A percentile compares a stretch with the other conserved stretches of the same genome.
phyloP scores from a whole-genome alignment of 1,140 invertebrate species.

The Drosophila pseudoobscura region DNA sequence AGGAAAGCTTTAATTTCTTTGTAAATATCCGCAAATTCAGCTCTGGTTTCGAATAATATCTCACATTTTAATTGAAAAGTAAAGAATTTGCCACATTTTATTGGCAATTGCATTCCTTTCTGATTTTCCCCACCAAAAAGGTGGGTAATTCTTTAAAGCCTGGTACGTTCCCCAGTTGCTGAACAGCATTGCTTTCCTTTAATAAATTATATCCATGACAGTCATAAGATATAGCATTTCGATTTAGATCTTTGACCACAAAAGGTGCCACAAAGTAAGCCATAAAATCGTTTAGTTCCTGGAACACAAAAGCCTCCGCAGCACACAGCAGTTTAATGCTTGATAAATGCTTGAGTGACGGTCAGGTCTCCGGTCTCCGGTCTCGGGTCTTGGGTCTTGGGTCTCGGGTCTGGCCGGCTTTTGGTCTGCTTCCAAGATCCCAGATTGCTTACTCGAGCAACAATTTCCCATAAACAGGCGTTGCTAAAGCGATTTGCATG shows the following conservation, averaged over 20 bases:
- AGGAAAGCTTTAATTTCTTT: too few species aligned
- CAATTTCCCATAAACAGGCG: constrained; percentile 73
- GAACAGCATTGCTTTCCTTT: too few species aligned
- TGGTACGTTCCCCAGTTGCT: too few species aligned
- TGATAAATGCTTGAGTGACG: constrained; percentile 42
- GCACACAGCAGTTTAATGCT: constrained; percentile 9
- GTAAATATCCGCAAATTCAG: too few species aligned
- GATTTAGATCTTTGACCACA: not conserved
- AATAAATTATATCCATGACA: too few species aligned
- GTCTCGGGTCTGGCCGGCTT: not conserved
- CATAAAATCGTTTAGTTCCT: constrained; percentile 3
- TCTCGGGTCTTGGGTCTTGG: too few species aligned
- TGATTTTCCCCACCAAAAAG: too few species aligned
- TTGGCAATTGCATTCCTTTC: too few species aligned
- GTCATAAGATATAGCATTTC: not conserved
- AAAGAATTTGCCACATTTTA: not conserved
- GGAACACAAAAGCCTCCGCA: constrained; percentile 4
- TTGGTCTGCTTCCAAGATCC: not conserved
- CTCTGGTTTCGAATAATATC: too few species aligned
- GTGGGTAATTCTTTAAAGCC: too few species aligned
- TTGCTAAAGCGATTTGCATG: constrained; percentile 71
- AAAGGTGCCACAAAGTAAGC: not conserved
- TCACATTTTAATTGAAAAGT: too few species aligned
- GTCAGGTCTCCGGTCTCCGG: not conserved
- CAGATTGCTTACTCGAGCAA: constrained; percentile 21